Base-by-base conservation (phyloP, 2,888 invertebrate genomes). In the Calliopum simillimum region DNA sequence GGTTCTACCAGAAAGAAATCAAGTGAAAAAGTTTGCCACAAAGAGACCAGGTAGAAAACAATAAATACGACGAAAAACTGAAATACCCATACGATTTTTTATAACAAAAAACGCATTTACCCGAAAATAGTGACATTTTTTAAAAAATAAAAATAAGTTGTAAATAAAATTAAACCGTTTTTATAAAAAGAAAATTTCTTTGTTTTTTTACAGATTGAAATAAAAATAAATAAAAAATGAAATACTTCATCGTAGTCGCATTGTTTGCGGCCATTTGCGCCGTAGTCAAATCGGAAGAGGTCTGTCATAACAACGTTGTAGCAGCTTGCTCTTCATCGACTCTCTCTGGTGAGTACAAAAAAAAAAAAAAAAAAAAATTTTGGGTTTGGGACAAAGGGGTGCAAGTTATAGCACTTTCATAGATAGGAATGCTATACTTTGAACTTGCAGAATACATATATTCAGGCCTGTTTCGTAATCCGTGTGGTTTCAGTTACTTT, bases 281-380 rank as follows among this genome's bases (percentile, higher is more conserved):
- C 72, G 79, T 86, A 71, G 79, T 77, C 25, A 77, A 76, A 68
- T 77, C 82, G 53, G 87, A 88, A 70, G 86, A 86, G 8, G 88
- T 87, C 68, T 93, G 93, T 85, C 91, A 90, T 82, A 88, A 87
- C 43, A 89, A 89, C 76, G 89, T 90, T 0, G 87, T 89, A 33
- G 84, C 85, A 62, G 89, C 89, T 73, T 90, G 91, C 73, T 72
- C 75, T 69, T 69, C 75, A 12, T 76, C 78, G 43, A 76, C 76
- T 11, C 71, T 77, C 68, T 76, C 76, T 64, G 80, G 82, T 82
- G 71, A 82, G 82, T 82, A 76, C 43, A 23, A 1, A 5, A 56
- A n/a, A 56, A 21, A 25, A 25, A n/a, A n/a, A n/a, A 56, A 44
- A 11, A 13, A 49, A 53, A 19, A 16, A 3, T n/a, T 33, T 25